Conservation (phyloP, 2,888 invertebrate genomes). For the Odontocerum albicorne region DNA sequence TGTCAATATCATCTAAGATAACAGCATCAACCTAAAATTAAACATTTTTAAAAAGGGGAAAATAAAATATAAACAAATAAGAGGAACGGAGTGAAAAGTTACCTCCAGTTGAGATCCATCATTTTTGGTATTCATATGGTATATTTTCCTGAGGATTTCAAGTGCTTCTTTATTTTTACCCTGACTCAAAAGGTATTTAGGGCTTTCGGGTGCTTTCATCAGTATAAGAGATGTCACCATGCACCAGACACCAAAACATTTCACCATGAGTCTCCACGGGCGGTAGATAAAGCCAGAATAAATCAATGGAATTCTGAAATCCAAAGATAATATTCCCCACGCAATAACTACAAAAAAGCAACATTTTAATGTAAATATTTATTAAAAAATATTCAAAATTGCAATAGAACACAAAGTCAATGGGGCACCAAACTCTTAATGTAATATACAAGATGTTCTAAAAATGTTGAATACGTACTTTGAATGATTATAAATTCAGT, state of each 20-base stretch:
- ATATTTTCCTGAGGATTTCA: conserved; percentile 9
- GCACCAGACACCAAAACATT: conserved; percentile 65
- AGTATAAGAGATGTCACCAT: conserved; percentile 59
- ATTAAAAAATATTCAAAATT: background rate
- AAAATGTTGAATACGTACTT: too few species aligned
- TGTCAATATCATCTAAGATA: conserved; percentile 45
- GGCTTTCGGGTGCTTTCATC: conserved; percentile 70
- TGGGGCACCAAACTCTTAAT: too few species aligned
- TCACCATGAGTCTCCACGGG: conserved; percentile 78
- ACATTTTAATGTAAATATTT: background rate
- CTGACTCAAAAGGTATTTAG: conserved; percentile 68
- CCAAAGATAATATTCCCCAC: conserved; percentile 65
- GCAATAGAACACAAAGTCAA: too few species aligned
- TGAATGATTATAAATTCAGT: too few species aligned
- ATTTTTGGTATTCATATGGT: conserved; percentile 1
- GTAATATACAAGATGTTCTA: too few species aligned
- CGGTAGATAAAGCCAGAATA: conserved; percentile 59
- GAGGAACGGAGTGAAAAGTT: background rate
- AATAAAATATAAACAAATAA: too few species aligned
- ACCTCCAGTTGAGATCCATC: background rate
- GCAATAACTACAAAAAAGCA: conserved; percentile 57
- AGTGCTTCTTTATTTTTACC: conserved; percentile 45
- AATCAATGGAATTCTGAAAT: conserved; percentile 49
- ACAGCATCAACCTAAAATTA: conserved; percentile 44
- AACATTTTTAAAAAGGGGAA: background rate